Percentiles rank a stretch among this genome's conserved stretches.
Conservation (phyloP, 2,888 invertebrate genomes). For the Dolichomitus sp. region DNA sequence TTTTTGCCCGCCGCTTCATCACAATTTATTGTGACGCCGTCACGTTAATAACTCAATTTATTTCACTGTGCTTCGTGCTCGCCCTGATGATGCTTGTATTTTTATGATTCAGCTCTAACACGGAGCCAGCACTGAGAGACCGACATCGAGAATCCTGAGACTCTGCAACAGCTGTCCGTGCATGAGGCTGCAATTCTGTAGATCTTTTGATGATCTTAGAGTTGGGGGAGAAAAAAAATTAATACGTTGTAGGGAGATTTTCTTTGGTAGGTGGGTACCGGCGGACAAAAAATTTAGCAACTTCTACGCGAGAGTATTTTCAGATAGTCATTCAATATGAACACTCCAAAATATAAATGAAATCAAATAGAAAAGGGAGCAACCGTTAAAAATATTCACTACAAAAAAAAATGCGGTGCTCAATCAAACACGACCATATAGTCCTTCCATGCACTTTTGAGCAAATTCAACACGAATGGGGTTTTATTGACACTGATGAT, state of each 20-base stretch:
- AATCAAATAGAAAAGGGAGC: no score
- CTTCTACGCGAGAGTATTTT: no score
- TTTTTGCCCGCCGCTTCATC: slow-evolving; percentile 85
- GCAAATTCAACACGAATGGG: no score
- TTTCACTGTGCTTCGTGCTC: slow-evolving; percentile 79
- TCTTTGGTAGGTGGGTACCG: neutral
- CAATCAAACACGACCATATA: no score
- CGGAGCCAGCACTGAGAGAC: slow-evolving; percentile 27
- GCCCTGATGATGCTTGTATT: slow-evolving; percentile 50
- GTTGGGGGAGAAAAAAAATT: slow-evolving; percentile 45
- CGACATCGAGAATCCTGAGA: slow-evolving; percentile 66
- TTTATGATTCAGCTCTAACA: slow-evolving; percentile 55
- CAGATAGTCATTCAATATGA: no score
- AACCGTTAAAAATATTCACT: no score
- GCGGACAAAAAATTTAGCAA: neutral
- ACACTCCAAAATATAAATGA: no score
- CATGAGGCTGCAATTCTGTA: slow-evolving; percentile 32
- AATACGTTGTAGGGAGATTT: neutral
- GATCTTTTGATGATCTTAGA: slow-evolving; percentile 50
- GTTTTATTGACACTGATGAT: no score
- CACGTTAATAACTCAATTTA: slow-evolving; percentile 86
- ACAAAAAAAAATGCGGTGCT: no score
- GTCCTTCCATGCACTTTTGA: no score
- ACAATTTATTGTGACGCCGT: slow-evolving; percentile 86
- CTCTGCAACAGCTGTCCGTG: slow-evolving; percentile 60